Evolutionary conservation across 2,888 invertebrate species (phyloP), one percentile per base, ranked within the genome.

Genomic region (Drosophila siamana): DNA sequence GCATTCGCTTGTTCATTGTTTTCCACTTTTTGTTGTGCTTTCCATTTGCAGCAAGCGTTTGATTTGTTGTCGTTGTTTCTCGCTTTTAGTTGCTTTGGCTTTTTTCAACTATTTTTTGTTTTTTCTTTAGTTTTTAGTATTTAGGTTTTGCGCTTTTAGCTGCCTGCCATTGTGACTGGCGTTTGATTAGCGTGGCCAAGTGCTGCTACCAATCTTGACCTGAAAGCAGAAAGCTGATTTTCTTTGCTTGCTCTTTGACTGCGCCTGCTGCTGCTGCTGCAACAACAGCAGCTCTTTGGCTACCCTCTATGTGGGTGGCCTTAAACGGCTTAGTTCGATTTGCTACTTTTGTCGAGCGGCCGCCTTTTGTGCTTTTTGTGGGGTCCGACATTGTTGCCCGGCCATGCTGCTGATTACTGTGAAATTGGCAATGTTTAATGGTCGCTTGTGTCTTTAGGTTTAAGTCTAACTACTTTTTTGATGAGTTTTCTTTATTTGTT

Each of bases 371-470:
- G 71, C 73, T 73, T 76, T 30, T 9, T 33, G 33, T 33, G 51
- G 66, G 63, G 19, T 55, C 48, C 55, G 47, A 78, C 66, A 76
- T 56, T 33, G 41, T 43, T 16, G 48, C 69, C 66, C 62, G 79
- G 70, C 83, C 70, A 80, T 24, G 67, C 55, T 56, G 62, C 73
- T 83, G 82, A 83, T 85, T 78, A 74, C 83, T 87, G 83, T 87
- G 87, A 84, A 84, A 84, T 84, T 84, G 83, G 83, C 83, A 84
- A 86, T 69, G 73, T 75, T 86, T 83, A 83, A 86, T 86, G 85
- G 52, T 64, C 60, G 48, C 74, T 71, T 69, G 77, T 77, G 80
- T 80, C 65, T 74, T 62, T 66, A 41, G 15, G 30, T 44, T 72
- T 64, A 38, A 47, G 50, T 66, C 79, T 87, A 85, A 84, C 80